A percentile compares a stretch with the other conserved stretches of the same genome.
Evolutionary conservation across 30 jellyfish, hydroid and myxozoan species (phyloP).

Genomic region (Calvadosia cruxmelitensis): DNA sequence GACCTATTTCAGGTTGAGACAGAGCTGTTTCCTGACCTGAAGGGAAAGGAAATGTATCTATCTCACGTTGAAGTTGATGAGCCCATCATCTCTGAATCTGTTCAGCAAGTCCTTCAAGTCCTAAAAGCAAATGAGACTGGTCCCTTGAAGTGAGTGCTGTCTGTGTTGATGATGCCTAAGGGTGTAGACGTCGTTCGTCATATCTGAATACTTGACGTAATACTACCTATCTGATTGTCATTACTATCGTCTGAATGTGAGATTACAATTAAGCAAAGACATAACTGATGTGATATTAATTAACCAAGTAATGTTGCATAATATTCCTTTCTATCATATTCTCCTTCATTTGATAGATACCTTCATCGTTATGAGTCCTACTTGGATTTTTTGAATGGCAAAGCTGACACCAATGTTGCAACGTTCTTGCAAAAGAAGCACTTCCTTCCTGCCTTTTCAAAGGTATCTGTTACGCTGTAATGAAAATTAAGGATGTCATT

Average conservation of each 20-base stretch:
- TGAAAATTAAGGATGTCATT: no score
- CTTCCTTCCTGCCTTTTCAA: constrained; percentile 54
- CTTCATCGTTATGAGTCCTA: constrained; percentile 47
- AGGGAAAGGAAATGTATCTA: constrained; percentile 39
- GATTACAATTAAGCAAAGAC: background rate
- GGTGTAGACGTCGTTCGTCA: no score
- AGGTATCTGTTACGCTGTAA: constrained; percentile 40
- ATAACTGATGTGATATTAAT: no score
- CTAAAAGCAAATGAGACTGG: constrained; percentile 67
- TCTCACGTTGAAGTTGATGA: constrained; percentile 57
- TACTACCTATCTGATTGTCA: no score
- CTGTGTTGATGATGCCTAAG: no score
- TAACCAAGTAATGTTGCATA: no score
- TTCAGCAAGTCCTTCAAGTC: constrained; percentile 35
- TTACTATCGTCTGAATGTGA: no score
- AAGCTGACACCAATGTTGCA: constrained; percentile 87
- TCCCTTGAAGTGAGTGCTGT: constrained; percentile 58
- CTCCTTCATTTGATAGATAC: constrained; percentile 29
- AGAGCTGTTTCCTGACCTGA: constrained; percentile 63
- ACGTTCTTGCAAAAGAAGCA: constrained; percentile 64
- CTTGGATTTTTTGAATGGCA: constrained; percentile 78
- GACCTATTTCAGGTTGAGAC: constrained; percentile 88
- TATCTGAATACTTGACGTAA: no score
- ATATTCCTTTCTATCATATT: no score
- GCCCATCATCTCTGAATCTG: constrained; percentile 37